phyloP scores from a whole-genome alignment of 1,140 invertebrate species.

The Papilio polyxenes region DNA sequence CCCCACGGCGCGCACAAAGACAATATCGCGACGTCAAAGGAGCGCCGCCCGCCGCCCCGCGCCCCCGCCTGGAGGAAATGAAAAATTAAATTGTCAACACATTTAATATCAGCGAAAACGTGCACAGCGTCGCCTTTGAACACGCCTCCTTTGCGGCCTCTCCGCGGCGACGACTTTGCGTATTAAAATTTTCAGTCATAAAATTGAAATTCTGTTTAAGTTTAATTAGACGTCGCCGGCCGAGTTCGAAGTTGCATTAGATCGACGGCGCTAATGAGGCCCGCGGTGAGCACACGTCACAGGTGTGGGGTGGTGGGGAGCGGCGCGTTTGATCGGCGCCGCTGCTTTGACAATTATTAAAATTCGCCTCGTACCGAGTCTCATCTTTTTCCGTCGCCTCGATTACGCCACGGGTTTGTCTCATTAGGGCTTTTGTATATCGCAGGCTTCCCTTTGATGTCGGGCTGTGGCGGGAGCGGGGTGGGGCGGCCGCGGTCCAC shows the following conservation, averaged over 20 bases:
- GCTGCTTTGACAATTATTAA: constrained; percentile 81
- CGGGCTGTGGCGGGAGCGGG: constrained; percentile 47
- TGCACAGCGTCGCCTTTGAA: constrained; percentile 77
- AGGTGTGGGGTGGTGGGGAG: constrained; percentile 49
- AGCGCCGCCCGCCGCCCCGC: constrained; percentile 61
- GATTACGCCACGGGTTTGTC: constrained; percentile 80
- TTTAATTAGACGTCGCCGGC: constrained; percentile 75
- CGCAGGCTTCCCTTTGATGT: constrained; percentile 74
- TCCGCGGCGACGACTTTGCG: constrained; percentile 70
- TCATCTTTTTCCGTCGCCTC: constrained; percentile 80
- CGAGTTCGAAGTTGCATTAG: constrained; percentile 75
- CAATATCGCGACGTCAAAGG: constrained; percentile 81
- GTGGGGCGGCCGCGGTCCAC: constrained; percentile 67
- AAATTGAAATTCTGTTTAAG: constrained; percentile 78
- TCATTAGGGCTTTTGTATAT: constrained; percentile 80
- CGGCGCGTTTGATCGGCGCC: constrained; percentile 77
- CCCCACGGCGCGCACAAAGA: constrained; percentile 78
- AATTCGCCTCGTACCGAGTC: constrained; percentile 79
- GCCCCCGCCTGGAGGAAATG: constrained; percentile 76
- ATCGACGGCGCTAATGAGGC: constrained; percentile 75
- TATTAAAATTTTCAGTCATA: constrained; percentile 76
- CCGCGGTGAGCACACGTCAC: constrained; percentile 72
- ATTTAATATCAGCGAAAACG: constrained; percentile 81
- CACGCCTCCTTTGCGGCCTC: constrained; percentile 69
- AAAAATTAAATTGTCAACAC: constrained; percentile 81